Evolutionary conservation across 1,140 invertebrate genomes (phyloP).

Genomic region (Zaprionus africanus): DNA sequence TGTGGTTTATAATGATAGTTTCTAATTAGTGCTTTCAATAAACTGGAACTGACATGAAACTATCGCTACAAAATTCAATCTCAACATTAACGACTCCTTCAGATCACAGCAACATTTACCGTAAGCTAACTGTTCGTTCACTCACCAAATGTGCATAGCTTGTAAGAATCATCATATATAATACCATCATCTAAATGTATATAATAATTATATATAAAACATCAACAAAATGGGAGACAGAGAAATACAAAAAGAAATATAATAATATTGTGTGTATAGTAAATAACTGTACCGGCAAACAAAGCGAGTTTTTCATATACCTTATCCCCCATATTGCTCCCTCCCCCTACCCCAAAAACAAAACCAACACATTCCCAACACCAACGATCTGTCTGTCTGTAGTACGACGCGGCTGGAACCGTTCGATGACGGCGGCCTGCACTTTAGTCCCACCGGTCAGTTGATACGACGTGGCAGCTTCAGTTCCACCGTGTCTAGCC

Average conservation of each 20-base stretch:
- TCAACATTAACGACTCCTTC: slow-evolving; percentile 48
- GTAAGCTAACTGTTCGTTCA: slow-evolving; percentile 65
- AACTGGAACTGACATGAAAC: slow-evolving; percentile 69
- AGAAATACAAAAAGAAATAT: slow-evolving; percentile 30
- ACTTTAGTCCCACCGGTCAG: slow-evolving; percentile 53
- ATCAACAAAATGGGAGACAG: slow-evolving; percentile 11
- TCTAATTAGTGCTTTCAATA: slow-evolving; percentile 76
- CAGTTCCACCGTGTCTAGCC: slow-evolving; percentile 66
- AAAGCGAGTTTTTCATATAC: slow-evolving; percentile 48
- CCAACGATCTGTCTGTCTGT: slow-evolving; percentile 8
- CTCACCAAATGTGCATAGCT: slow-evolving; percentile 32
- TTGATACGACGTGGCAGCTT: slow-evolving; percentile 59
- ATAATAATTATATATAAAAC: slow-evolving; percentile 28
- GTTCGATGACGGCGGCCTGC: slow-evolving; percentile 58
- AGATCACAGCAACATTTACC: slow-evolving; percentile 49
- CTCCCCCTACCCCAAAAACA: no score
- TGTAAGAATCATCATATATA: slow-evolving; percentile 29
- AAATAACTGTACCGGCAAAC: slow-evolving; percentile 29
- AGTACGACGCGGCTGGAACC: slow-evolving; percentile 57
- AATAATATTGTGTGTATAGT: slow-evolving; percentile 14
- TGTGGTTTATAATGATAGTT: slow-evolving; percentile 64
- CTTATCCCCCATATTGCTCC: neutral
- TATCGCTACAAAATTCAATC: slow-evolving; percentile 56
- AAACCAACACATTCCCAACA: neutral
- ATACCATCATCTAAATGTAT: slow-evolving; percentile 43